Evolutionary conservation across 1,140 invertebrate species (phyloP), one percentile per base, ranked within the genome.

Genomic region (Bombus breviceps): DNA sequence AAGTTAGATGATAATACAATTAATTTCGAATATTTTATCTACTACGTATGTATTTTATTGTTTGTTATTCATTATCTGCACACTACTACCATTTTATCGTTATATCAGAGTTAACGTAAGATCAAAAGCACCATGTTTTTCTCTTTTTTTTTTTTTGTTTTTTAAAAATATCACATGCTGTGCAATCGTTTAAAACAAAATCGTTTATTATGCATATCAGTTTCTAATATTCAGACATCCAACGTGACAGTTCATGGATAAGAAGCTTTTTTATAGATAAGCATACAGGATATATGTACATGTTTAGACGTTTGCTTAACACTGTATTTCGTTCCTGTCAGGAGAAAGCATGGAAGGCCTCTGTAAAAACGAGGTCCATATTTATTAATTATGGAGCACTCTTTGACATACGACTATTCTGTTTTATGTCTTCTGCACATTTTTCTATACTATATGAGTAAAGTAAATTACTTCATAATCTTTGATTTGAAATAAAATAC

Each of bases 361-460:
- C 78, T 85, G 71, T 81, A 85, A 75, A 80, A 72, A 81, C 43
- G 83, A 80, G 83, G 69, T 85, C 83, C 83, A 81, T 81, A 85
- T 85, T 74, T 68, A 75, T 73, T 74, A 47, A 64, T 81, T 81
- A 85, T 85, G 83, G 83, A 85, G 83, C 78, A 85, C 83, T 81
- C 69, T 81, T 85, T 71, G 41, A 37, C 73, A 74, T 64, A 85
- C 57, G 41, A 71, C 32, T 81, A 73, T 41, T 34, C 15, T 62
- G 28, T 84, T 80, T 43, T 39, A 32, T 72, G 43, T 71, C 41
- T 4, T 39, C 34, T 32, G 25, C 47, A 78, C 47, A 73, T 34
- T 37, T 64, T 64, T 73, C 62, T 83, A 77, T 2, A 39, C 32
- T 69, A 71, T 78, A 3, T 62, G 73, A 43, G 73, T 41, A 66